Evolutionary conservation across 1,140 invertebrate species (phyloP).

Genomic region (Manduca sexta): DNA sequence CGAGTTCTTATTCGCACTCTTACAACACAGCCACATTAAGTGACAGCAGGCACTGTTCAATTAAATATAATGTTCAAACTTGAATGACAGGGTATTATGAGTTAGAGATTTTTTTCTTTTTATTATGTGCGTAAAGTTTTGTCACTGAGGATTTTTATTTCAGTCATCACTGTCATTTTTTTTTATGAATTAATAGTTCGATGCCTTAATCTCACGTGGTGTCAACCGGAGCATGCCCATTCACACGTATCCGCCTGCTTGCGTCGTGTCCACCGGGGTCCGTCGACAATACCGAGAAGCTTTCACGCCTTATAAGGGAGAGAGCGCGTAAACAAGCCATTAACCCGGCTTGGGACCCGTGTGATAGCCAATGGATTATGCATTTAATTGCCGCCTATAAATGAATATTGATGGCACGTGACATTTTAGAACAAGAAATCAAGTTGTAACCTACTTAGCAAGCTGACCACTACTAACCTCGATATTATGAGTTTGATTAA

Average conservation of each 20-base stretch:
- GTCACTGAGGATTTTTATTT: no score
- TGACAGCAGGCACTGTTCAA: no score
- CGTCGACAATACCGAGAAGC: slow-evolving; percentile 57
- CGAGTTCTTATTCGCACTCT: no score
- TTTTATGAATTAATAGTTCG: no score
- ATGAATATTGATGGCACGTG: no score
- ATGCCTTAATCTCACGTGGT: slow-evolving; percentile 18
- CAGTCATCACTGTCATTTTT: no score
- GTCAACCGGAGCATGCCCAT: slow-evolving; percentile 21
- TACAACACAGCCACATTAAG: no score
- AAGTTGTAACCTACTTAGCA: slow-evolving; percentile 6
- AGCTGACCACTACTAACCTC: background rate
- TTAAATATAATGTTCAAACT: background rate
- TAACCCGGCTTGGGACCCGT: slow-evolving; percentile 39
- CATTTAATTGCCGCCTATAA: slow-evolving; percentile 54
- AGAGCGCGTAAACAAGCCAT: slow-evolving; percentile 55
- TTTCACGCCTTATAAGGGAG: slow-evolving; percentile 64
- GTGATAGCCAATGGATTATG: slow-evolving; percentile 55
- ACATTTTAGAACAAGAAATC: no score
- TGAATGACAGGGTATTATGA: background rate
- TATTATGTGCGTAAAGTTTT: no score
- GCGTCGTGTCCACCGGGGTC: slow-evolving; percentile 25
- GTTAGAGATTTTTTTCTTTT: no score
- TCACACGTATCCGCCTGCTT: slow-evolving; percentile 27
- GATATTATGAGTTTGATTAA: background rate